phyloP scores from a whole-genome alignment of 2,888 invertebrate genomes.

The Automeris io region DNA sequence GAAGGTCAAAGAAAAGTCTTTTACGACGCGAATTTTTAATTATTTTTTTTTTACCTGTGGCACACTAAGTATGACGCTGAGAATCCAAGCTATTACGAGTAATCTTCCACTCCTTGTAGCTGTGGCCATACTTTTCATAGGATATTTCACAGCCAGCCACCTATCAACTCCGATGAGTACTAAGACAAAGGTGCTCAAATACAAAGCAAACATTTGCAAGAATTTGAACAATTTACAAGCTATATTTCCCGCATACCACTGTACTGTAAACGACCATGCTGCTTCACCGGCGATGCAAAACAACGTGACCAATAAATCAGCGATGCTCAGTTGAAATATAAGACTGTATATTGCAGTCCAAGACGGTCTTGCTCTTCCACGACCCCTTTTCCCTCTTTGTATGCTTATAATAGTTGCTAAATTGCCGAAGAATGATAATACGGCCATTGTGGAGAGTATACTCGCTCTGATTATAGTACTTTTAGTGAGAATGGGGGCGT shows the following conservation, averaged over 20 bases:
- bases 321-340: constrained; percentile 88
- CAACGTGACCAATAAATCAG: constrained; percentile 87
- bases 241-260: constrained; percentile 87
- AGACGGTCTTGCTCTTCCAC: constrained; percentile 76
- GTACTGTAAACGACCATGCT: constrained; percentile 87
- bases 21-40: constrained; percentile 9
- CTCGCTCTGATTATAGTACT: constrained; percentile 80
- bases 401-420: constrained; percentile 87
- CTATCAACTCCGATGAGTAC: constrained; percentile 90
- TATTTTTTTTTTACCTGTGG: constrained; percentile 86
- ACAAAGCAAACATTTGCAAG: constrained; percentile 88
- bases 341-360: constrained; percentile 86
- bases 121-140: constrained; percentile 82
- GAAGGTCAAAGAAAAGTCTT: not conserved
- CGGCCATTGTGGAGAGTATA: constrained; percentile 82
- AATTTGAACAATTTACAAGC: constrained; percentile 89
- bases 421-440: constrained; percentile 85
- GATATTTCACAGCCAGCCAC: constrained; percentile 88
- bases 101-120: constrained; percentile 82
- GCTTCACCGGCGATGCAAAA: constrained; percentile 90
- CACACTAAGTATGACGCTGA: constrained; percentile 84
- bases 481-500: constrained; percentile 82
- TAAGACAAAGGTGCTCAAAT: constrained; percentile 88
- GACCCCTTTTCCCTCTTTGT: constrained; percentile 77
- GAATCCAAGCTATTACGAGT: constrained; percentile 82